A percentile compares a stretch with the other conserved stretches of the same genome.
These are phyloP conservation scores for Saguinus imperator DNA, from an alignment of 2,113 vertebrate genomes.

Conservation along the genomic window DNA sequence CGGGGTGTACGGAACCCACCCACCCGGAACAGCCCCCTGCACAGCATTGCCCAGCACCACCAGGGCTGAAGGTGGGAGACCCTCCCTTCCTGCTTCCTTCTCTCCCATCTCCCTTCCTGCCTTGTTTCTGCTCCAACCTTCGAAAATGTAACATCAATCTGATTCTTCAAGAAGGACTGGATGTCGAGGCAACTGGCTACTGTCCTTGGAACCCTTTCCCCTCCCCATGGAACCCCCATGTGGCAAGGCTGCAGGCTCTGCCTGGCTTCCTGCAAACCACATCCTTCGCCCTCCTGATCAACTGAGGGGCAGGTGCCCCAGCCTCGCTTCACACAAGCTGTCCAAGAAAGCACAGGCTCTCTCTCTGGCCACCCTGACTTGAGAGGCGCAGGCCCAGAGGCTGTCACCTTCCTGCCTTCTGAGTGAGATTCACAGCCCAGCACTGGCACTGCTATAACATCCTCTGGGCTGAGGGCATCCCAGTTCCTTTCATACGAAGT, in stretches of 20 bases:
- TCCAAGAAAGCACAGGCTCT: not conserved
- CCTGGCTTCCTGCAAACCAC: not conserved
- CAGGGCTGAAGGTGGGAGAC: not conserved
- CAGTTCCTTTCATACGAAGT: fast-evolving
- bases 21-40: not conserved
- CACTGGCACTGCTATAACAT: not conserved
- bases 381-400: not conserved
- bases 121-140: fast-evolving
- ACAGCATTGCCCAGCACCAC: not conserved
- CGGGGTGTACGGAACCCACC: not conserved
- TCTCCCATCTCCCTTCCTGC: not conserved
- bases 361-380: fast-evolving
- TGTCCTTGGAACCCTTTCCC: not conserved
- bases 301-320: fast-evolving
- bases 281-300: not conserved
- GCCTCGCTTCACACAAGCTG: not conserved
- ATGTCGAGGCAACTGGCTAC: not conserved
- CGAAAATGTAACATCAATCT: fast-evolving
- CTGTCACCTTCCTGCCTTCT: not conserved
- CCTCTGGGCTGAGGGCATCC: fast-evolving
- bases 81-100: not conserved
- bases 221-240: too few relatives aligned
- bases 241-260: not conserved
- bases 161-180: not conserved
- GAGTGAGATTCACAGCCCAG: fast-evolving